These are phyloP conservation scores for Palaemon carinicauda DNA, from an alignment of 1,140 invertebrate species.

Conservation along the genomic window DNA sequence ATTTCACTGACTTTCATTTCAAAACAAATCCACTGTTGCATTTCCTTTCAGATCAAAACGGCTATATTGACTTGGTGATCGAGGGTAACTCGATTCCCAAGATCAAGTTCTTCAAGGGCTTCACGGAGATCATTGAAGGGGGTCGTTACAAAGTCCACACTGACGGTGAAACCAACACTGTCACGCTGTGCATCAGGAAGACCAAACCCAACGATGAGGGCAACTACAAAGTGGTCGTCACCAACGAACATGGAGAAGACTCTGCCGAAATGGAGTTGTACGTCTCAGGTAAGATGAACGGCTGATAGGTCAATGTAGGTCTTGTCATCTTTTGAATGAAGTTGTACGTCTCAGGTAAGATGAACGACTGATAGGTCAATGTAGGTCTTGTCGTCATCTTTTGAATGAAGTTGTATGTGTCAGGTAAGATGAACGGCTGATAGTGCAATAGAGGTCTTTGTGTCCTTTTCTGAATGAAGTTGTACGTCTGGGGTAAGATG, in stretches of 20 bases:
- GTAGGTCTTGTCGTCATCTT: too few relatives aligned
- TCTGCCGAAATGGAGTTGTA: slow-evolving; percentile 94
- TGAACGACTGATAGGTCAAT: too few relatives aligned
- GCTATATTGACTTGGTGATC: slow-evolving; percentile 86
- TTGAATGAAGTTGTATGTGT: too few relatives aligned
- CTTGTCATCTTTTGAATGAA: too few relatives aligned
- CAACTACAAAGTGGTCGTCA: slow-evolving; percentile 91
- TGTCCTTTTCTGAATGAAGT: too few relatives aligned
- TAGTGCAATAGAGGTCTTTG: too few relatives aligned
- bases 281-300: slow-evolving; percentile 82
- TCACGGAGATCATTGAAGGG: slow-evolving; percentile 89
- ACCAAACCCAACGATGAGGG: slow-evolving; percentile 97
- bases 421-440: too few relatives aligned
- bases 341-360: too few relatives aligned
- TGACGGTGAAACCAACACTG: slow-evolving; percentile 86
- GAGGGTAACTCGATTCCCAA: slow-evolving; percentile 92
- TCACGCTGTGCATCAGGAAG: slow-evolving; percentile 94
- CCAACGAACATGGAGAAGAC: slow-evolving; percentile 93
- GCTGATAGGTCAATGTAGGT: too few relatives aligned
- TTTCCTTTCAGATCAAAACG: slow-evolving; percentile 79
- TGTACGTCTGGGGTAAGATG: too few relatives aligned
- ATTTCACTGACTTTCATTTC: neutral
- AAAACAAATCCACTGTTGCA: neutral
- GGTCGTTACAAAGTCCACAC: slow-evolving; percentile 92
- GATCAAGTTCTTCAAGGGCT: slow-evolving; percentile 90